Percentiles rank a stretch among this genome's conserved stretches.
Evolutionary conservation across 2,113 vertebrate species (phyloP).

Genomic region (Damaliscus lunatus): DNA sequence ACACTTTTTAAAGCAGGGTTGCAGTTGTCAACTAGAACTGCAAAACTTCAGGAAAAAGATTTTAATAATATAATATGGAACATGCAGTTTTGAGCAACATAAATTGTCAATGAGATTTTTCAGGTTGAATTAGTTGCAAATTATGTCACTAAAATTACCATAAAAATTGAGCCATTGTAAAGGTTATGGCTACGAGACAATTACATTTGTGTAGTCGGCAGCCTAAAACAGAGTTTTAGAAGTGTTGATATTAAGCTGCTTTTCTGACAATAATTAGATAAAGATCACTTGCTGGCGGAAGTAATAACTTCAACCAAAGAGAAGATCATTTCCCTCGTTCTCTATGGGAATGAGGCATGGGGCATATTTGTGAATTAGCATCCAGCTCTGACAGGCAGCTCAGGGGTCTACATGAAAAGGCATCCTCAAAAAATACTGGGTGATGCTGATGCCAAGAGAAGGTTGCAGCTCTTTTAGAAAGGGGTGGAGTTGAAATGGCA

Average conservation of each 20-base stretch:
- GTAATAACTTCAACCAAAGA: neutral
- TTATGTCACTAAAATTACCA: neutral
- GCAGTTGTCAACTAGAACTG: neutral
- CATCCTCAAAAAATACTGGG: neutral
- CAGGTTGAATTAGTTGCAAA: neutral
- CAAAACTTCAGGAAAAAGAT: neutral
- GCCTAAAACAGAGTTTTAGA: neutral
- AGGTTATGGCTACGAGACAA: neutral
- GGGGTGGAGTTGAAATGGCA: neutral
- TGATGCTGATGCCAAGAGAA: neutral
- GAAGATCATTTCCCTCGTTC: neutral
- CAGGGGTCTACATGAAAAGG: neutral
- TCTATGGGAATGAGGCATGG: neutral
- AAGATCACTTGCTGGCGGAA: neutral
- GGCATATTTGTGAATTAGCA: neutral
- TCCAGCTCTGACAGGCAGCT: neutral
- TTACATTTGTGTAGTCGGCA: neutral
- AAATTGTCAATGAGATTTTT: neutral
- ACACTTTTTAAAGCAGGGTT: neutral
- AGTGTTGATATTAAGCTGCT: neutral
- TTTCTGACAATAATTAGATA: neutral
- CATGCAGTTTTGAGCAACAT: neutral
- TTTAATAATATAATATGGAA: neutral
- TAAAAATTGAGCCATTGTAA: neutral
- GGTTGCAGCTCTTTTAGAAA: neutral